Evolutionary conservation across 1,140 invertebrate genomes (phyloP), one percentile per base, ranked within the genome.

Genomic region (Pachypeltis micranthus): DNA sequence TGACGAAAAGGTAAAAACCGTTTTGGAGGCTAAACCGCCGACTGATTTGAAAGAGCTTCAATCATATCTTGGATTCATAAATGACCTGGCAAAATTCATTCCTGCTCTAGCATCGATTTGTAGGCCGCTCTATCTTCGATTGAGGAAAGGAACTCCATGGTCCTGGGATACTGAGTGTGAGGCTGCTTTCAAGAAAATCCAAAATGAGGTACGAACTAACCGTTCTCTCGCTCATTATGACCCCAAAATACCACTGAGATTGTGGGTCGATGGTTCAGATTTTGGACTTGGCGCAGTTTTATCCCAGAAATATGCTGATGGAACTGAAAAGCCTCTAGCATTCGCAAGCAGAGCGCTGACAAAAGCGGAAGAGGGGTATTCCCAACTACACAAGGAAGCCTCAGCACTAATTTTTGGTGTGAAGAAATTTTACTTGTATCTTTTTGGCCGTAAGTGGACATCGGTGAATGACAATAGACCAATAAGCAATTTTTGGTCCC

Each of bases 401-500:
- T 62, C 79, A 10, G 58, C 67, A 14, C 57, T 68, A 14, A 63
- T 68, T 10, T 66, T 62, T 60, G 57, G 16, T 16, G 61, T 66
- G 10, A 62, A 64, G 21, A 62, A 68, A 28, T 68, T 68, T 47
- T 64, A 65, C 31, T 47, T 66, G 47, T 80, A 74, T 63, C 14
- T 59, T 78, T 1, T 71, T 67, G 66, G 77, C 76, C 25, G 72
- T 0, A 58, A 67, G 31, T 77, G 75, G 66, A 63, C 67, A 0
- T 47, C 76, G 2, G 57, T 69, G 14, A 76, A 73, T 0, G 79
- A 80, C 65, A 78, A 80, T 61, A 73, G 76, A 63, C 77, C 76
- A 1, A 64, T 81, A 4, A 0, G 66, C 67, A 3, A 73, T 79
- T 25, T 78, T 78, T 65, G 70, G 72, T 4, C 64, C 69, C 1